A percentile compares a stretch with the other conserved stretches of the same genome.
These are phyloP conservation scores for Hydrophis major DNA, from an alignment of 2,797 vertebrate genomes.

Conservation along the genomic window DNA sequence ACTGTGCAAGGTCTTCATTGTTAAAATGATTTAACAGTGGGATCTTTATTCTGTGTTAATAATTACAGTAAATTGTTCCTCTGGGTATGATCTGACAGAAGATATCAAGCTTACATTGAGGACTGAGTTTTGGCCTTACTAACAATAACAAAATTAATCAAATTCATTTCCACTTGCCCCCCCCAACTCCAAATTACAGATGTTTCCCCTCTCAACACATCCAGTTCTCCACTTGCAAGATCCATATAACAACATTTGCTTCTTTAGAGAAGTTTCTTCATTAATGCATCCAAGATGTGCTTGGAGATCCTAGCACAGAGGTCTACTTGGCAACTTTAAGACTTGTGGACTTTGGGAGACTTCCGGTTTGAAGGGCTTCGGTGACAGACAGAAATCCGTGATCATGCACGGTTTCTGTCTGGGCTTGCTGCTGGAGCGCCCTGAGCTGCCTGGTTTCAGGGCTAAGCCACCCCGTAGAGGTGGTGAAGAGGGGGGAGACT, in stretches of 20 bases:
- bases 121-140: constrained; percentile 40
- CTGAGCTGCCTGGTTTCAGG: too few relatives aligned
- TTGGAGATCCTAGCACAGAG: background rate
- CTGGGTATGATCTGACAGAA: background rate
- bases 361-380: too few relatives aligned
- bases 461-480: too few relatives aligned
- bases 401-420: too few relatives aligned
- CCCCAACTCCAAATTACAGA: constrained; percentile 34
- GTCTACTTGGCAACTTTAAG: too few relatives aligned
- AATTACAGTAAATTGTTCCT: background rate
- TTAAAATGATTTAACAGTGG: background rate
- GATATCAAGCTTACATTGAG: background rate
- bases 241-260: background rate
- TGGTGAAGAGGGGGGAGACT: too few relatives aligned
- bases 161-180: constrained; percentile 44
- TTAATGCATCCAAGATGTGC: constrained; percentile 10
- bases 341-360: too few relatives aligned
- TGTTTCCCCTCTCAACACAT: constrained; percentile 4
- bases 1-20: background rate
- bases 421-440: too few relatives aligned
- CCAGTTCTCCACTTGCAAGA: constrained; percentile 10
- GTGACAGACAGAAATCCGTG: too few relatives aligned
- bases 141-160: constrained; percentile 38
- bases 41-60: background rate
- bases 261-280: background rate